Base-by-base conservation (phyloP, 2,113 vertebrate species). In the Xiphorhynchus elegans region DNA sequence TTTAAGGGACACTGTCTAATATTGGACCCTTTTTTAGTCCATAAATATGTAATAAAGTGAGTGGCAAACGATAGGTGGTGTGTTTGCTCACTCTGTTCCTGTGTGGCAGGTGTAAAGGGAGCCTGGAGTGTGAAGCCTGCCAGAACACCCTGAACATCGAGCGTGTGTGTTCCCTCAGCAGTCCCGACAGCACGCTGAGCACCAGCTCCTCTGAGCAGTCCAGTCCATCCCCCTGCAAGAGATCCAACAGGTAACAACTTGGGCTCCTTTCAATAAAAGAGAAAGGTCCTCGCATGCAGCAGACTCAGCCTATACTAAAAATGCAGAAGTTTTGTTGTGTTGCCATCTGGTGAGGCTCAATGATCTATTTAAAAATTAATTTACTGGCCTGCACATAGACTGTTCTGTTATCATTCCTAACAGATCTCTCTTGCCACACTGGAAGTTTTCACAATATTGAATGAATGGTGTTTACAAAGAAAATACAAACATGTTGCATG, bases 101-200 rank as follows among this genome's bases (percentile, higher is more conserved):
- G n/a, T 88, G 56, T 85, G 81, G 52, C 86, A 99, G 99, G 93
- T 99, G 99, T 95, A 99, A 99, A 94, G 99, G 99, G 23, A 99
- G 98, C 97, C 97, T 99, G 20, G 99, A 99, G 90, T 99, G 99
- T 86, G 99, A 99, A 97, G 99, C 99, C 14, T 99, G 99, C 97
- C 99, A 99, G 97, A 99, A 98, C 97, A 99, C 99, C 12, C 98
- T 99, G 97, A 99, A 98, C 94, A 99, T 99, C 60, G 99, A 99
- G 87, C 98, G 99, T 2, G 99, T 99, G 68, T 99, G 99, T 95
- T 99, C 99, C 25, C 97, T 99, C 73, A 99, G 99, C 95, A 99
- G 99, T 93, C 99, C 99, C 7, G 99, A 99, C 56, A 99, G 99
- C 95, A 99, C 99, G 3, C 97, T 99, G 90, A 99, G 99, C 92